These are phyloP conservation scores for Sylvicola fuscatus DNA, from an alignment of 2,888 invertebrate genomes.

Conservation along the genomic window DNA sequence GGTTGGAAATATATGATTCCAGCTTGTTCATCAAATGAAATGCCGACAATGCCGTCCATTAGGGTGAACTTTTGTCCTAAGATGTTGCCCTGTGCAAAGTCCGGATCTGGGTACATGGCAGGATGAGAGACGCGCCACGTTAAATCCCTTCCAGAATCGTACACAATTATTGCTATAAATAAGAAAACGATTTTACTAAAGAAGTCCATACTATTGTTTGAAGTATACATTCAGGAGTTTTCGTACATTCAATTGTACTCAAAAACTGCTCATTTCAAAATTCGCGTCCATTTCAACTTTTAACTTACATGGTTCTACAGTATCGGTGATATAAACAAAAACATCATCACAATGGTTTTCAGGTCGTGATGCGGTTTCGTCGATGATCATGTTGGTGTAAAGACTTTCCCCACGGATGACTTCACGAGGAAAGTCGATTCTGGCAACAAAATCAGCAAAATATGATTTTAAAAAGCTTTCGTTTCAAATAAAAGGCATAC, in stretches of 20 bases:
- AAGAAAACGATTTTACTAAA: slow-evolving; percentile 7
- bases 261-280: not conserved
- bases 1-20: slow-evolving; percentile 42
- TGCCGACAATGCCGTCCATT: slow-evolving; percentile 46
- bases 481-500: slow-evolving; percentile 4
- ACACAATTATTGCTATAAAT: slow-evolving; percentile 19
- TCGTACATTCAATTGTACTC: not conserved
- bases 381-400: slow-evolving; percentile 59
- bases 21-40: slow-evolving; percentile 35
- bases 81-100: slow-evolving; percentile 53
- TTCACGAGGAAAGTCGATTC: slow-evolving; percentile 53
- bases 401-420: slow-evolving; percentile 53
- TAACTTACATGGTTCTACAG: slow-evolving; percentile 57
- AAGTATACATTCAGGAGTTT: too few species aligned
- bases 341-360: slow-evolving; percentile 49
- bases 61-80: slow-evolving; percentile 40
- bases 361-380: slow-evolving; percentile 42
- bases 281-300: too few species aligned
- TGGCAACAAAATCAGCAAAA: slow-evolving; percentile 19
- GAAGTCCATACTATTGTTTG: too few species aligned
- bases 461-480: not conserved
- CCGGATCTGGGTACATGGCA: slow-evolving; percentile 70
- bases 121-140: slow-evolving; percentile 67
- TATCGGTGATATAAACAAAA: slow-evolving; percentile 62
- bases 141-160: slow-evolving; percentile 47